phyloP scores from a whole-genome alignment of 2,113 vertebrate genomes.

The Malaclemys terrapin region DNA sequence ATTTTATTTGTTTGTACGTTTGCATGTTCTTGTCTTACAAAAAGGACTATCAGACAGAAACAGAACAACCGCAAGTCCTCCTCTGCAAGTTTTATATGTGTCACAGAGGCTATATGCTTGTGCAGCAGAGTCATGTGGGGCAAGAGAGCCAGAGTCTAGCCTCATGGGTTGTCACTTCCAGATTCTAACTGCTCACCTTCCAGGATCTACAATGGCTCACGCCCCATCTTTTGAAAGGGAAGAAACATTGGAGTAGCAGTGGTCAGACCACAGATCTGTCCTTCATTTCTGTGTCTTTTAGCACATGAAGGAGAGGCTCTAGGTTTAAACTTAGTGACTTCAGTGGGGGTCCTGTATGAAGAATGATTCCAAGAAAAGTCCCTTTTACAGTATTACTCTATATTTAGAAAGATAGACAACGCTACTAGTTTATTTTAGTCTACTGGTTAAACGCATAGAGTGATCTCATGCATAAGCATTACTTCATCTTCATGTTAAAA shows the following conservation, averaged over 20 bases:
- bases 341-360: not conserved
- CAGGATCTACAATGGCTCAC: too few species aligned
- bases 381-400: not conserved
- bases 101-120: not conserved
- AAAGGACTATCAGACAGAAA: not conserved
- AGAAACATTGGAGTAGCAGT: too few species aligned
- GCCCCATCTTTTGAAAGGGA: too few species aligned
- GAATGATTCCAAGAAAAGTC: not conserved
- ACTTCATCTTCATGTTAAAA: not conserved
- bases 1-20: not conserved
- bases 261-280: too few species aligned
- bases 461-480: not conserved
- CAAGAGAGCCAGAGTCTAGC: not conserved
- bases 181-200: not conserved
- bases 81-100: not conserved
- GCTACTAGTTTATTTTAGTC: not conserved
- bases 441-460: not conserved
- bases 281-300: too few species aligned
- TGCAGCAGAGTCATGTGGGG: not conserved
- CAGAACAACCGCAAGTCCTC: rapidly evolving
- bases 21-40: not conserved
- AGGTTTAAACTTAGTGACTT: not conserved
- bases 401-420: not conserved
- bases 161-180: not conserved
- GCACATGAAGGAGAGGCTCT: not conserved